These are phyloP conservation scores for Cepaea nemoralis DNA, from an alignment of 1,140 invertebrate species.

Conservation along the genomic window DNA sequence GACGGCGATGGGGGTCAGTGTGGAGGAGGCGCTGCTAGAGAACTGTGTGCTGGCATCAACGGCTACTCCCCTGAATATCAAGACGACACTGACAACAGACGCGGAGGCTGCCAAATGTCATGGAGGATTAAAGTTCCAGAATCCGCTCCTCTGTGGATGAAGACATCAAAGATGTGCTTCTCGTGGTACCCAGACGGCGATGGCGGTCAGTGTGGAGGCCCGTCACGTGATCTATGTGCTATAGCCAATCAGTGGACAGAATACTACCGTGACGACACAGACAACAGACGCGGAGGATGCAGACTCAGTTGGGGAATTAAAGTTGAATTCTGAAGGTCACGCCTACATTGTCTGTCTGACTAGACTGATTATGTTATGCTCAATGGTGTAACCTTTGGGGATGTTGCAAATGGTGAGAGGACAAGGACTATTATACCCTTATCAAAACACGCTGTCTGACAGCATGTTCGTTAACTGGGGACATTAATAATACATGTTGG, in stretches of 20 bases:
- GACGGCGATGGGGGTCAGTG: slow-evolving; percentile 46
- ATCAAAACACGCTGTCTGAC: too few relatives aligned
- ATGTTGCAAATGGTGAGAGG: too few relatives aligned
- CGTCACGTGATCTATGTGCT: slow-evolving; percentile 39
- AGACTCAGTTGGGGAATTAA: slow-evolving; percentile 39
- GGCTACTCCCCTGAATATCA: slow-evolving; percentile 34
- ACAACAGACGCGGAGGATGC: slow-evolving; percentile 41
- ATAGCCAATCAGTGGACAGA: slow-evolving; percentile 42
- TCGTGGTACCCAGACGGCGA: slow-evolving; percentile 46
- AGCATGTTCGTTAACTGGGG: too few relatives aligned
- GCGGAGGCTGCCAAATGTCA: slow-evolving; percentile 43
- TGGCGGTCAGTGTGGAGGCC: slow-evolving; percentile 42
- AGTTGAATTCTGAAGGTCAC: not conserved
- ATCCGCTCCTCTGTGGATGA: slow-evolving; percentile 41
- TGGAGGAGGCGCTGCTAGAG: slow-evolving; percentile 33
- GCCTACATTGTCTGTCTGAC: too few relatives aligned
- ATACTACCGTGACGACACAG: slow-evolving; percentile 50
- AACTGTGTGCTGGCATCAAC: slow-evolving; percentile 44
- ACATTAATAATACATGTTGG: too few relatives aligned
- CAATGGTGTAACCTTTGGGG: too few relatives aligned
- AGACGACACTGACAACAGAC: slow-evolving; percentile 44
- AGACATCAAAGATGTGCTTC: slow-evolving; percentile 40
- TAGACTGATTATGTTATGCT: too few relatives aligned
- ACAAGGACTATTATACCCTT: too few relatives aligned
- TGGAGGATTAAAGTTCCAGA: slow-evolving; percentile 42